Percentiles rank a stretch among this genome's conserved stretches.
These are phyloP conservation scores for Misgurnus mizolepis DNA, from an alignment of 2,113 vertebrate genomes.

Conservation along the genomic window DNA sequence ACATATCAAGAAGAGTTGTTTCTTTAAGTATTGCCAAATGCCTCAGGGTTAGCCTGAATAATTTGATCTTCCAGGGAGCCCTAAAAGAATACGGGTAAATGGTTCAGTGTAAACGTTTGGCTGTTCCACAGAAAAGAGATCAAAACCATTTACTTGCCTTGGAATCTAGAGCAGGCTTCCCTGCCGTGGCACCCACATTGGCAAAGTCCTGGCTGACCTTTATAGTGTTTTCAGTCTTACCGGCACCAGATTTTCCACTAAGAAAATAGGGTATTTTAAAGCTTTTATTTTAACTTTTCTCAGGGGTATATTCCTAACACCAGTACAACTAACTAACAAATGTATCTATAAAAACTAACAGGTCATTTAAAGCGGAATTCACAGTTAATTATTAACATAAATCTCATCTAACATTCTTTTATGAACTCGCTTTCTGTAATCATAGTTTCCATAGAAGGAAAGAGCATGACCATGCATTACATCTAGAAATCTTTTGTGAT, in stretches of 20 bases:
- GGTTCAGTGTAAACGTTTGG: no score
- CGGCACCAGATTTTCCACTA: constrained; percentile 85
- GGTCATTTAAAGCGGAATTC: no score
- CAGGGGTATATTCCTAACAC: no score
- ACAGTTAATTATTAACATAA: no score
- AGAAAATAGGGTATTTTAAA: constrained; percentile 8
- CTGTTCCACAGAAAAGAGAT: constrained; percentile 30
- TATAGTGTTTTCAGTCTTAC: constrained; percentile 88
- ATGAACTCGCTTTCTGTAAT: no score
- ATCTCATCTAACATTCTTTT: no score
- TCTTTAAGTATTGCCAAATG: constrained; percentile 83
- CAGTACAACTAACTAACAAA: no score
- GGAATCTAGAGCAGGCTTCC: constrained; percentile 73
- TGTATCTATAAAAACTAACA: no score
- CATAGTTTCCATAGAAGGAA: no score
- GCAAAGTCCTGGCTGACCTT: constrained; percentile 89
- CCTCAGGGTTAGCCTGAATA: constrained; percentile 79
- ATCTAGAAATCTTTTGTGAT: no score
- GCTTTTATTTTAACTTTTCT: neutral
- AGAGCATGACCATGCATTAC: no score
- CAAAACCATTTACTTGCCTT: constrained; percentile 66
- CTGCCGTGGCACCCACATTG: constrained; percentile 79
- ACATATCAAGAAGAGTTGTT: constrained; percentile 85
- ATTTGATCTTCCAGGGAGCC: constrained; percentile 81
- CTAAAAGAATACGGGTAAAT: constrained; percentile 55